Conservation (phyloP, 2,797 vertebrate species). For the Loriculus beryllinus region DNA sequence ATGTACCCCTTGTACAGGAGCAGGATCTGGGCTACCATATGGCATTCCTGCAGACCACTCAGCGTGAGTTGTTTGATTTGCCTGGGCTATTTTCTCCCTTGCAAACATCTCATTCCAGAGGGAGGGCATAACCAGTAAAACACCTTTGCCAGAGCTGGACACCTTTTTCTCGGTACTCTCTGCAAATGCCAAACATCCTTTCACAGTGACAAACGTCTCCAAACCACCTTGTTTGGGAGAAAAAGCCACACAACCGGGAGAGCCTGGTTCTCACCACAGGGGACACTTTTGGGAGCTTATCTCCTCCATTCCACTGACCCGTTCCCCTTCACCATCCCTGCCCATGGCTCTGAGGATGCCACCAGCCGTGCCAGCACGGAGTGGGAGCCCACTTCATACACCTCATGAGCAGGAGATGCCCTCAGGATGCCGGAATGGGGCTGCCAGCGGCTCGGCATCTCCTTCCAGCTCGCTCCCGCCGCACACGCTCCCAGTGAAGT, state of each 20-base stretch:
- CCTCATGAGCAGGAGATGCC: neutral
- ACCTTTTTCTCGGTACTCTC: neutral
- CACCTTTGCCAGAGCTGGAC: neutral
- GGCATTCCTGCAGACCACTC: neutral
- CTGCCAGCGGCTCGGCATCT: neutral
- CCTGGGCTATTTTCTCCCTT: neutral
- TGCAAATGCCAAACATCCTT: neutral
- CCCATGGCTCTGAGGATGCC: neutral
- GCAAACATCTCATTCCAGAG: neutral
- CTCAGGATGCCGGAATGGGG: neutral
- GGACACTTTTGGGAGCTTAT: neutral
- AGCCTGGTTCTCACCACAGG: neutral
- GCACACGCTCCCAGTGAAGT: constrained; percentile 75
- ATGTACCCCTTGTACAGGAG: neutral
- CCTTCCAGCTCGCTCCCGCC: constrained; percentile 14
- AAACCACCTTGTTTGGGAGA: neutral
- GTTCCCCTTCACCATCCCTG: fast-evolving
- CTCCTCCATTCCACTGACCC: neutral
- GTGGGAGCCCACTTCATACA: neutral
- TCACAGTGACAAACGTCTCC: neutral
- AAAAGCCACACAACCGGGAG: neutral
- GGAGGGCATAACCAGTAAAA: neutral
- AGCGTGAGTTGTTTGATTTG: neutral
- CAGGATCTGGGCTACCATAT: neutral
- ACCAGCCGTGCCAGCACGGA: fast-evolving